Evolutionary conservation across 1,140 invertebrate genomes (phyloP).

Genomic region (Ridgeia piscesae): DNA sequence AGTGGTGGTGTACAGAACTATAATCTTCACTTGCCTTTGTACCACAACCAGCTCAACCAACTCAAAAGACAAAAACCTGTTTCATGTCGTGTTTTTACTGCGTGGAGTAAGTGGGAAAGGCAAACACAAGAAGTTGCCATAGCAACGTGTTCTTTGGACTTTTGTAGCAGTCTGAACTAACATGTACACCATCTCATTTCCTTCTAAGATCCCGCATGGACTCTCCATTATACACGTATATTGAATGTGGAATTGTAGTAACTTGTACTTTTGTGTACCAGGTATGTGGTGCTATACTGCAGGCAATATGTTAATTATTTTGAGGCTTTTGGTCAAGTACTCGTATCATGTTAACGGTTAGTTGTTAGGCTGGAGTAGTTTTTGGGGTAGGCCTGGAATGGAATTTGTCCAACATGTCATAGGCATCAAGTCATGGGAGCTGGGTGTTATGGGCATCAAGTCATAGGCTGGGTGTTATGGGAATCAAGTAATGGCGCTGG

Average conservation of each 20-base stretch:
- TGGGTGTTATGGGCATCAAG: too few relatives aligned
- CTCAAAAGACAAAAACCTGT: neutral
- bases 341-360: neutral
- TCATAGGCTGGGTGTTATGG: too few relatives aligned
- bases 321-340: neutral
- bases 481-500: too few relatives aligned
- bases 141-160: neutral
- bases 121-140: neutral
- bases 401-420: too few relatives aligned
- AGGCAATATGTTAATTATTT: neutral
- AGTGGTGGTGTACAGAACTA: too few relatives aligned
- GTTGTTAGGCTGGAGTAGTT: neutral
- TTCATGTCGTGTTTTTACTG: neutral
- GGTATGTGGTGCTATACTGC: neutral
- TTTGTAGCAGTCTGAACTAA: neutral
- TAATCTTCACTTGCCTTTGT: neutral
- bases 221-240: neutral
- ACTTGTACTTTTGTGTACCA: neutral
- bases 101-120: neutral
- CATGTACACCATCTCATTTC: neutral
- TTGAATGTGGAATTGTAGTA: neutral
- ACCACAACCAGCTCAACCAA: neutral
- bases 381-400: neutral
- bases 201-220: neutral
- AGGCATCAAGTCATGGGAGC: too few relatives aligned